Percentiles rank a stretch among this genome's conserved stretches.
These are phyloP conservation scores for Pimpla rufipes DNA, from an alignment of 2,888 invertebrate species.

Conservation along the genomic window DNA sequence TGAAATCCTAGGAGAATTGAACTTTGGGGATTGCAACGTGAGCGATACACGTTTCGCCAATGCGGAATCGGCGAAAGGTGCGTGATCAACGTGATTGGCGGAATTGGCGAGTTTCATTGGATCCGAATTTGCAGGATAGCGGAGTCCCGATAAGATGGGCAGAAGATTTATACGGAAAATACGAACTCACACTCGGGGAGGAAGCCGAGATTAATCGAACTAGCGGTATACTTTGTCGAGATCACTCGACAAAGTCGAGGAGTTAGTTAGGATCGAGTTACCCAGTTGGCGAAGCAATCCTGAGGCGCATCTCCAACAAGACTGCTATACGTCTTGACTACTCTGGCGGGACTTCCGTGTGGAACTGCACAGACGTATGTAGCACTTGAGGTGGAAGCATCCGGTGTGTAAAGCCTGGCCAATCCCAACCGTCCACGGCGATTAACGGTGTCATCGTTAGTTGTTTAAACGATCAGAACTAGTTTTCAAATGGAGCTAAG, in stretches of 20 bases:
- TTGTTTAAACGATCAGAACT: too few relatives aligned
- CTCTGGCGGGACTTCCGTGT: not conserved
- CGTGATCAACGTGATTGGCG: not conserved
- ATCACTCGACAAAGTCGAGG: slow-evolving; percentile 33
- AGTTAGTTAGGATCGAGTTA: slow-evolving; percentile 40
- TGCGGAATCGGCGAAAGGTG: too few relatives aligned
- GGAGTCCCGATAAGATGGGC: too few relatives aligned
- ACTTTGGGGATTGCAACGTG: too few relatives aligned
- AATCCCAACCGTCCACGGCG: slow-evolving; percentile 2
- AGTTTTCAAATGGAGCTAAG: not conserved
- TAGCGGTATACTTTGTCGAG: slow-evolving; percentile 9
- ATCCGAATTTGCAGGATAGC: not conserved
- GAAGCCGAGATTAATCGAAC: slow-evolving; percentile 29
- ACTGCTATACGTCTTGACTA: not conserved
- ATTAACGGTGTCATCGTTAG: not conserved
- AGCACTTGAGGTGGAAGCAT: too few relatives aligned
- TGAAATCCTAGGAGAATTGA: too few relatives aligned
- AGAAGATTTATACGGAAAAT: not conserved
- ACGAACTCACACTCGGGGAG: not conserved
- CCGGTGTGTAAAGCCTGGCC: not conserved
- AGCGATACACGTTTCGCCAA: too few relatives aligned
- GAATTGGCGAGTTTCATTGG: not conserved
- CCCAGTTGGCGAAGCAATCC: slow-evolving; percentile 14
- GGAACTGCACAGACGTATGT: not conserved
- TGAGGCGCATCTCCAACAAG: slow-evolving; percentile 2